phyloP scores from a whole-genome alignment of 2,797 vertebrate species.

The Ctenopoma multispine region DNA sequence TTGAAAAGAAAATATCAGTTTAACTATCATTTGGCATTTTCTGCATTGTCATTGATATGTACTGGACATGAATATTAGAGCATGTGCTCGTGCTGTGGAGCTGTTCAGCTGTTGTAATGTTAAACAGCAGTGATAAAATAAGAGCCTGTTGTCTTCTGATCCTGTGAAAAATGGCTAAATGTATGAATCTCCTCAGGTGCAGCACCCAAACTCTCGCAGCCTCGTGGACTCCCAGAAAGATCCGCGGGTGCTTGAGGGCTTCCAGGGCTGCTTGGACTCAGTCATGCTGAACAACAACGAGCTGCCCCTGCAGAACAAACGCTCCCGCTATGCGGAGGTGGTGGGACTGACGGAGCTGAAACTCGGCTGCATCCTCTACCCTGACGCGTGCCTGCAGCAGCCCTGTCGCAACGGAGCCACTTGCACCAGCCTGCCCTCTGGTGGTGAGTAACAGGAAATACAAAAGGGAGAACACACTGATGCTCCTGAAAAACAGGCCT shows the following conservation, averaged over 20 bases:
- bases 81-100: too few species aligned
- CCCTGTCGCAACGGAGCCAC: slow-evolving; percentile 94
- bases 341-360: slow-evolving; percentile 94
- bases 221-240: slow-evolving; percentile 87
- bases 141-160: neutral
- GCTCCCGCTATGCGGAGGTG: slow-evolving; percentile 93
- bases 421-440: slow-evolving; percentile 90
- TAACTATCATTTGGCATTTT: too few species aligned
- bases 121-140: too few species aligned
- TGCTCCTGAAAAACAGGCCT: too few species aligned
- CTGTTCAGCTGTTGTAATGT: too few species aligned
- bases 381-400: slow-evolving; percentile 89
- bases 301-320: slow-evolving; percentile 95
- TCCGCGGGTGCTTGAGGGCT: slow-evolving; percentile 88
- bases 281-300: slow-evolving; percentile 92
- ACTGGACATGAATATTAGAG: too few species aligned
- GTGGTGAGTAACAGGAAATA: slow-evolving; percentile 84
- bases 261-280: slow-evolving; percentile 97
- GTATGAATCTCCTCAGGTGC: slow-evolving; percentile 78
- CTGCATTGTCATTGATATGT: too few species aligned
- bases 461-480: neutral
- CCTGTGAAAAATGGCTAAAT: neutral
- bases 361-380: slow-evolving; percentile 94
- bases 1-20: too few species aligned
- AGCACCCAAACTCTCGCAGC: slow-evolving; percentile 87